Conservation (phyloP, 1,140 invertebrate genomes). For the Diachasma alloeum region DNA sequence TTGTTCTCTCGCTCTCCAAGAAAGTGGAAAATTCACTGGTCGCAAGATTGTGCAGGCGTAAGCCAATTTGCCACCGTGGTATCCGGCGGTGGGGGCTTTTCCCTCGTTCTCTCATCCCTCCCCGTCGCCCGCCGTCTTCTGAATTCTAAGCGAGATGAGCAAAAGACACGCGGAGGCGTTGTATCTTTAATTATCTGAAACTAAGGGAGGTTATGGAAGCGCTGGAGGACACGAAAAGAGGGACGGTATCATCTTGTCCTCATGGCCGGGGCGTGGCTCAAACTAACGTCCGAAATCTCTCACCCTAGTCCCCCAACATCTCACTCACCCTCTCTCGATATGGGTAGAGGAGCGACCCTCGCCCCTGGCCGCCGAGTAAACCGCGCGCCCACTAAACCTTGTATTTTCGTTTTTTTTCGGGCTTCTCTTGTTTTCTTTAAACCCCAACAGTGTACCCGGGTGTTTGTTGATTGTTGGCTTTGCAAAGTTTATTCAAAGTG, state of each 20-base stretch:
- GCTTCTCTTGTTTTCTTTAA: not conserved
- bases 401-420: not conserved
- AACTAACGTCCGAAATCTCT: conserved; percentile 37
- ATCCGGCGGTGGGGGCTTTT: not conserved
- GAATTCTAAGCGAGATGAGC: not conserved
- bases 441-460: not conserved
- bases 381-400: conserved; percentile 1
- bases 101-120: not conserved
- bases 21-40: conserved; percentile 26
- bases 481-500: not conserved
- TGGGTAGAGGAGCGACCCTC: not conserved
- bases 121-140: not conserved
- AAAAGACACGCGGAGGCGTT: conserved; percentile 37
- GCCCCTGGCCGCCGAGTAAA: not conserved
- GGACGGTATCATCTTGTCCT: conserved; percentile 50
- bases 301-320: conserved; percentile 25
- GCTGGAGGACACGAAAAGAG: conserved; percentile 38
- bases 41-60: conserved; percentile 52
- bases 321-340: not conserved
- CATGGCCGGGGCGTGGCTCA: conserved; percentile 51
- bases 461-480: conserved; percentile 1
- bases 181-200: conserved; percentile 58
- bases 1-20: not conserved
- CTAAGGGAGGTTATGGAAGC: conserved; percentile 27
- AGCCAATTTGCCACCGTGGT: conserved; percentile 47